Evolutionary conservation across 2,113 vertebrate genomes (phyloP).

Genomic region (Alectura lathami): DNA sequence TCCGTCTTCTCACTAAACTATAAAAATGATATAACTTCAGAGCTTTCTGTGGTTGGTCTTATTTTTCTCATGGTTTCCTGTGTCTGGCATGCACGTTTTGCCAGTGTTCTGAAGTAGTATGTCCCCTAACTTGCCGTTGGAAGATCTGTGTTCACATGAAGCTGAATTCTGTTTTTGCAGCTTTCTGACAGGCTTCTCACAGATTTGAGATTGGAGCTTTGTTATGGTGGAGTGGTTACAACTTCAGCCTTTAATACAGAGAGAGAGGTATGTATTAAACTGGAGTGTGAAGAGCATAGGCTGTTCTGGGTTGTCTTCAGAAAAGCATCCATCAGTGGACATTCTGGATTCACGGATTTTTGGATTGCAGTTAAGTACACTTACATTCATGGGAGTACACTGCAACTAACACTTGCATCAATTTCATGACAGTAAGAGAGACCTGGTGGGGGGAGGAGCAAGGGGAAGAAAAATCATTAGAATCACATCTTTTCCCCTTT

Average conservation of each 20-base stretch:
- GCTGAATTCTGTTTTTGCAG: background rate
- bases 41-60: constrained; percentile 20
- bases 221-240: background rate
- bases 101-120: background rate
- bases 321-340: background rate
- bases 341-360: background rate
- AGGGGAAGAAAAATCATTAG: background rate
- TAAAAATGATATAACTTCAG: constrained; percentile 23
- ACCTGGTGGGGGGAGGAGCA: background rate
- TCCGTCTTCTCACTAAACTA: constrained; percentile 13
- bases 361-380: background rate
- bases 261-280: background rate
- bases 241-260: background rate
- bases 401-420: background rate
- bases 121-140: background rate
- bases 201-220: background rate
- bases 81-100: constrained; percentile 37
- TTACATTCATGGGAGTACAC: background rate
- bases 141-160: background rate
- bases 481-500: too few relatives aligned
- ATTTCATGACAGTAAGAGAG: background rate
- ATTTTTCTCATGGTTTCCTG: constrained; percentile 57
- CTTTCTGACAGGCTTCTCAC: background rate
- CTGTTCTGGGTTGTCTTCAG: background rate
- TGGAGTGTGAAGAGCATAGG: background rate